Conservation (phyloP, 2,113 vertebrate species). For the Uria lomvia region DNA sequence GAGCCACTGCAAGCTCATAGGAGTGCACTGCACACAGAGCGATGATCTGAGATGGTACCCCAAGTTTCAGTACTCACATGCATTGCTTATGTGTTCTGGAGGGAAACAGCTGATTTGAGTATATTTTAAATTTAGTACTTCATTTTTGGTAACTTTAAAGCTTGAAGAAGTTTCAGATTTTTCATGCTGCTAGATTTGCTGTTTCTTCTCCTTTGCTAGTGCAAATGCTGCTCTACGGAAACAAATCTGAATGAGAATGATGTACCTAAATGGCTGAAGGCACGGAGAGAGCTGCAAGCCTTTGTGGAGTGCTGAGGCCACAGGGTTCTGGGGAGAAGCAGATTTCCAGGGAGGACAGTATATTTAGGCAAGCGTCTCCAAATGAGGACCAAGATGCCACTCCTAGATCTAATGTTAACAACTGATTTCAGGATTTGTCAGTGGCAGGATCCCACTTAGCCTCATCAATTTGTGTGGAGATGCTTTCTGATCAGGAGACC, state of each 20-base stretch:
- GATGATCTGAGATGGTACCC: background rate
- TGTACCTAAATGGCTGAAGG: background rate
- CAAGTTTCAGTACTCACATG: background rate
- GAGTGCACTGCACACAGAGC: fast-evolving
- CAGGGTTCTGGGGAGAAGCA: background rate
- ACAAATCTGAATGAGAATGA: background rate
- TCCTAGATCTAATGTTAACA: background rate
- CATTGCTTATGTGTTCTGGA: background rate
- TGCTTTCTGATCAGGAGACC: background rate
- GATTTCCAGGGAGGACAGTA: background rate
- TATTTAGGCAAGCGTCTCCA: background rate
- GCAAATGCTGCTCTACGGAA: background rate
- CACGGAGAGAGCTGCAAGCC: background rate
- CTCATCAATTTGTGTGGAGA: background rate
- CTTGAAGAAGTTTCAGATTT: background rate
- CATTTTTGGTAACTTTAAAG: background rate
- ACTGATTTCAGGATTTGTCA: background rate
- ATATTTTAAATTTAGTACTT: background rate
- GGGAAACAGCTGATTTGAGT: background rate
- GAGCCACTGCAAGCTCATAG: background rate
- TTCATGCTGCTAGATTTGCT: background rate
- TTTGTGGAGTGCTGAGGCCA: background rate
- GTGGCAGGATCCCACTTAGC: background rate
- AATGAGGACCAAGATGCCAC: background rate
- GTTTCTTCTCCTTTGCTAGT: background rate